Base-by-base conservation (phyloP, 2,113 vertebrate genomes). In the Crotalus tigris region DNA sequence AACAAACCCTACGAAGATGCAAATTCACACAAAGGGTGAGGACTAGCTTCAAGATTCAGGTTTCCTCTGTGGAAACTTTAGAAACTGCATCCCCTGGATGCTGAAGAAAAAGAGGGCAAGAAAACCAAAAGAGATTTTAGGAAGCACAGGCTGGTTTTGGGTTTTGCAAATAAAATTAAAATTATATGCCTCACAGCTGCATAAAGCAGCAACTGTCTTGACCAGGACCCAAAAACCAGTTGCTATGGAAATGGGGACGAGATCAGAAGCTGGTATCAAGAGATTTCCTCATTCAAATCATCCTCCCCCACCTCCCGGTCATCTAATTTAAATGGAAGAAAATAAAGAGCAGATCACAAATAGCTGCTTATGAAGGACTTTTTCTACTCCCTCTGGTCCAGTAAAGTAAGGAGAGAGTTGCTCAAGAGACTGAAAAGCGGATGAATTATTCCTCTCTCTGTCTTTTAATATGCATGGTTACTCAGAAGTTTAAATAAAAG, bases 41-140 rank as follows among this genome's bases (percentile, higher is more conserved):
- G 51, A 23, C 4, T 33, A 46, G 5, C 39, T 46, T 58, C 15
- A 49, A 12, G 39, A 91, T 57, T 39, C 29, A 5, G 29, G 29
- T 46, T 19, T 23, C 7, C 44, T 23, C 53, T 12, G 0, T 59
- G 61, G 24, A 51, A 29, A 19, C 11, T 86, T 91, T 91, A 39
- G 39, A 85, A 59, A 57, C 21, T 24, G 10, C 33, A 7, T 9
- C 51, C 3, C 19, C 44, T 23, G 0, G 51, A 10, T 4, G 19
- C 0, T 55, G 81, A 91, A 49, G 21, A 57, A n/a, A 51, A 8
- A 46, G 24, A 53, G 23, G 23, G 49, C 8, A 81, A 9, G 81
- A 53, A 0, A 51, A 88, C 53, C 10, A 0, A 0, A 0, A 53
- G 11, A 2, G 19, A 15, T 0, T 26, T 1, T 33, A 0, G 0